A percentile compares a stretch with the other conserved stretches of the same genome.
Evolutionary conservation across 2,888 invertebrate genomes (phyloP).

Genomic region (Thecophora atra): DNA sequence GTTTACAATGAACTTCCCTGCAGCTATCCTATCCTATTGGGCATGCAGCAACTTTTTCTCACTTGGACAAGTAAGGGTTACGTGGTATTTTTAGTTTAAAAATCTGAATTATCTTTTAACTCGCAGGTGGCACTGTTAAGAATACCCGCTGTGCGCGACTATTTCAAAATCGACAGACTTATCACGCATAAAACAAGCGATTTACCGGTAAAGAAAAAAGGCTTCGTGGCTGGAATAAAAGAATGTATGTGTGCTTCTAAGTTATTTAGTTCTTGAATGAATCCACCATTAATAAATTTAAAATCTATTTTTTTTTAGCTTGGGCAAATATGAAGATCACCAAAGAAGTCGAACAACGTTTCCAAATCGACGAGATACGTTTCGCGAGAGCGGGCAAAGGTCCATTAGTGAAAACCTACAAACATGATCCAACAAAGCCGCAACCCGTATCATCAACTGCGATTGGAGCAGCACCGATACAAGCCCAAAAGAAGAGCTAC

Average conservation of each 20-base stretch:
- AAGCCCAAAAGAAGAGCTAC: conserved; percentile 46
- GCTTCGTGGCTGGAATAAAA: conserved; percentile 80
- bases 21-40: conserved; percentile 92
- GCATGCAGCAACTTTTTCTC: conserved; percentile 87
- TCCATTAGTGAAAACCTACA: conserved; percentile 86
- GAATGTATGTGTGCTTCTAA: conserved; percentile 72
- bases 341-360: conserved; percentile 79
- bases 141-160: conserved; percentile 77
- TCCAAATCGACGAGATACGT: conserved; percentile 78
- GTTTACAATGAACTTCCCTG: conserved; percentile 87
- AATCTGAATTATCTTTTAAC: neutral
- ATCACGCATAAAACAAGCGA: conserved; percentile 70
- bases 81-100: neutral
- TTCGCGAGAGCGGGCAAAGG: conserved; percentile 88
- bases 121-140: conserved; percentile 74
- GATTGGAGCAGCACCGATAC: conserved; percentile 30
- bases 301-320: conserved; percentile 67
- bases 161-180: conserved; percentile 78
- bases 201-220: conserved; percentile 77
- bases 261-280: too few species aligned
- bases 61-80: conserved; percentile 71
- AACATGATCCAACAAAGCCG: conserved; percentile 81
- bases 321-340: conserved; percentile 85
- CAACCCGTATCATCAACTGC: conserved; percentile 41
- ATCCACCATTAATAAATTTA: neutral